Evolutionary conservation across 2,797 vertebrate species (phyloP), one percentile per base, ranked within the genome.

Genomic region (Pelodytes ibericus): DNA sequence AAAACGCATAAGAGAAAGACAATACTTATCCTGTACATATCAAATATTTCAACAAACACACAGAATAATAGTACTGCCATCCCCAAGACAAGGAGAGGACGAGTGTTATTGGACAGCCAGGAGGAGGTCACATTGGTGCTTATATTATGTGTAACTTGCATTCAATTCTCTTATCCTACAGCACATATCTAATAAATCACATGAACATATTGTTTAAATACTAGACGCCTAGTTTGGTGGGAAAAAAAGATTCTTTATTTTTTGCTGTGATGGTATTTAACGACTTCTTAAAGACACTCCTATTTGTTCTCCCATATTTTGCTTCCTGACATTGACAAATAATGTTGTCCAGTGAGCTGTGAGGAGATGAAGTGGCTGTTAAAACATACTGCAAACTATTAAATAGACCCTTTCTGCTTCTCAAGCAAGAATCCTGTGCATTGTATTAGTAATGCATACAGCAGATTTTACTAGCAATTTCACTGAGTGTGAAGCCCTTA

Each of bases 261-360:
- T 66, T 66, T 72, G 69, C 70, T 67, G 70, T 25, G 76, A 29
- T 41, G 64, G 76, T 69, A 73, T 73, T 73, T 68, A 73, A 73
- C 72, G 49, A 67, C 61, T 62, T 68, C 64, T 64, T 44, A 63
- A 67, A 72, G 64, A 72, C 70, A 73, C 57, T 71, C 71, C 64
- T 79, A 73, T 79, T 79, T 79, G 76, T 79, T 79, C 76, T 68
- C 58, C 64, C 29, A 66, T 61, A 68, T 49, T 72, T 62, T 64
- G 72, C 66, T 64, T 58, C 62, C 31, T 79, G 76, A 79, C 76
- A 79, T 36, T 79, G 76, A 79, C 76, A 79, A 79, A 79, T 79
- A 79, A 62, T 72, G 51, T 68, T 79, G 70, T 73, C 76, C 76
- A 73, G 16, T 79, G 62, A 79, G 70, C 76, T 79, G 76, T 79